These are phyloP conservation scores for Sebastes glaucus DNA, from an alignment of 2,797 vertebrate genomes.

Conservation along the genomic window DNA sequence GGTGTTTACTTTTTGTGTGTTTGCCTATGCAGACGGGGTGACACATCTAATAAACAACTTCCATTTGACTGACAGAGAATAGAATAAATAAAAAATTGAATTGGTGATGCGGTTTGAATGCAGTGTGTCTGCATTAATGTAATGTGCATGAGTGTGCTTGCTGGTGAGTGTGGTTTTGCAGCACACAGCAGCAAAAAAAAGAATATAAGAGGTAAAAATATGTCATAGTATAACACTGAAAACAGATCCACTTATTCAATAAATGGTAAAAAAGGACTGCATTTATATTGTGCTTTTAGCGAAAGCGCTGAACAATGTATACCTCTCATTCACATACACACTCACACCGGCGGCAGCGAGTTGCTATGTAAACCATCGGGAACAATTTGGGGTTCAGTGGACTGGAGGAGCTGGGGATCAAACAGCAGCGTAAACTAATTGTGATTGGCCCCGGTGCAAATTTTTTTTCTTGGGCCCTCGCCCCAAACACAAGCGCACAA, in stretches of 20 bases:
- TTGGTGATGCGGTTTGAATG: background rate
- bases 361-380: background rate
- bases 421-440: too few relatives aligned
- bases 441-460: too few relatives aligned
- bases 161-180: background rate
- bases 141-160: background rate
- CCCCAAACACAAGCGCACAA: too few relatives aligned
- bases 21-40: background rate
- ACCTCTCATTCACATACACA: background rate
- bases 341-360: background rate
- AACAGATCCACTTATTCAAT: background rate
- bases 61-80: background rate
- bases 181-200: background rate
- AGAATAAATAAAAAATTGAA: background rate
- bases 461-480: too few relatives aligned
- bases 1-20: slow-evolving; percentile 10
- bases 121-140: slow-evolving; percentile 1
- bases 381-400: background rate
- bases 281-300: background rate
- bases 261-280: background rate
- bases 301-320: background rate
- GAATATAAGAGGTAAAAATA: background rate
- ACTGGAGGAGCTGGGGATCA: background rate
- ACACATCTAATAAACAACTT: slow-evolving; percentile 20
- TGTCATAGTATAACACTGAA: background rate